phyloP scores from a whole-genome alignment of 2,797 vertebrate species.

The Cuculus canorus region DNA sequence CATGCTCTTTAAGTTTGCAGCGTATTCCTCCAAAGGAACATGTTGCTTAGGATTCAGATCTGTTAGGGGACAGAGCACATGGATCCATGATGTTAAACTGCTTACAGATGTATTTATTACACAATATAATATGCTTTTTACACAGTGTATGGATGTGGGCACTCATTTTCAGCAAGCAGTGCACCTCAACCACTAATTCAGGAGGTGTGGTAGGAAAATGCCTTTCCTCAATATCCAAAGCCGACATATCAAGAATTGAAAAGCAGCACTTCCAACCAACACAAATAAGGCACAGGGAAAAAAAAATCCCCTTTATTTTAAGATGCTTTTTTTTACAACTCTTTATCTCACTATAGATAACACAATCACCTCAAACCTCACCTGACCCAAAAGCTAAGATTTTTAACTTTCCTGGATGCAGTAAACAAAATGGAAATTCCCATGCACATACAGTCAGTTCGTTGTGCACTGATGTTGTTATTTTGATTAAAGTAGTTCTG shows the following conservation, averaged over 20 bases:
- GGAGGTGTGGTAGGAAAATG: neutral
- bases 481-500: neutral
- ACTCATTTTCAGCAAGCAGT: neutral
- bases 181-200: fast-evolving
- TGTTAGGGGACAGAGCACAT: slow-evolving; percentile 28
- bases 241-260: neutral
- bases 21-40: slow-evolving; percentile 88
- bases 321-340: neutral
- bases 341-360: fast-evolving
- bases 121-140: fast-evolving
- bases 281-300: neutral
- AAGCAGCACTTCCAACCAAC: neutral
- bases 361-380: neutral
- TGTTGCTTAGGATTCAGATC: slow-evolving; percentile 92
- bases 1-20: slow-evolving; percentile 84
- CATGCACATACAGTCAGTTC: neutral
- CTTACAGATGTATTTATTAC: neutral
- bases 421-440: neutral
- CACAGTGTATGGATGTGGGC: fast-evolving
- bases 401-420: neutral
- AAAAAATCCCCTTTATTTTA: neutral
- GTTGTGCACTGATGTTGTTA: neutral
- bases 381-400: neutral
- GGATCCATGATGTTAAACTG: neutral
- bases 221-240: neutral